Evolutionary conservation across 2,797 vertebrate species (phyloP), one percentile per base, ranked within the genome.

Genomic region (Okamejei kenojei): DNA sequence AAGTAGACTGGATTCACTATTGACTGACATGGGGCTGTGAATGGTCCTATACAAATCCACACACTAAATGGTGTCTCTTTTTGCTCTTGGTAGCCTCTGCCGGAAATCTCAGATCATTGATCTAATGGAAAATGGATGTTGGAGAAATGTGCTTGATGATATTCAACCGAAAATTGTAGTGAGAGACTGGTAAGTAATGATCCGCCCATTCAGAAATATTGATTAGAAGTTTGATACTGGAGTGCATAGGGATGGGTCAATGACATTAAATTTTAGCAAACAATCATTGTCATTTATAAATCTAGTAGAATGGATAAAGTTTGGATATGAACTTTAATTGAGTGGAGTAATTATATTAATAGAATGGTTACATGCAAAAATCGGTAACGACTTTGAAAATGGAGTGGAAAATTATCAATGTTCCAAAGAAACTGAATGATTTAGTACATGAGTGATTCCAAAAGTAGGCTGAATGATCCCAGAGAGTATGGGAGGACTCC

Each of bases 141-240:
- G 86, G 86, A 1, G 3, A 21, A 32, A 68, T 21, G 7, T 90
- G n/a, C 65, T 90, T 9, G 86, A 90, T 71, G 1, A 8, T 10
- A 1, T 71, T 11, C 86, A 90, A 32, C 86, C 86, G 71, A 71
- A 90, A 71, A 90, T 90, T 35, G 32, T 90, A 10, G 86, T 90
- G 9, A 90, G 38, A 23, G 86, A 90, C 32, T 90, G 86, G 86
- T 90, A 38, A 35, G 86, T 90, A 90, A 7, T 35, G 54, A 9
- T 4, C 23, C 23, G 11, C 29, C 0, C 80, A 82, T 82, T 26
- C 45, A 82, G 23, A 1, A 82, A 82, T 82, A 82, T 81, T 54
- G 38, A 3, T 82, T 84, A 4, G 26, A 61, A 58, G 13, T 84
- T 29, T 84, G 54, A 15, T 13, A 84, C 15, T 15, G 9, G 9